phyloP scores from a whole-genome alignment of 2,113 vertebrate genomes.

The Felis catus region DNA sequence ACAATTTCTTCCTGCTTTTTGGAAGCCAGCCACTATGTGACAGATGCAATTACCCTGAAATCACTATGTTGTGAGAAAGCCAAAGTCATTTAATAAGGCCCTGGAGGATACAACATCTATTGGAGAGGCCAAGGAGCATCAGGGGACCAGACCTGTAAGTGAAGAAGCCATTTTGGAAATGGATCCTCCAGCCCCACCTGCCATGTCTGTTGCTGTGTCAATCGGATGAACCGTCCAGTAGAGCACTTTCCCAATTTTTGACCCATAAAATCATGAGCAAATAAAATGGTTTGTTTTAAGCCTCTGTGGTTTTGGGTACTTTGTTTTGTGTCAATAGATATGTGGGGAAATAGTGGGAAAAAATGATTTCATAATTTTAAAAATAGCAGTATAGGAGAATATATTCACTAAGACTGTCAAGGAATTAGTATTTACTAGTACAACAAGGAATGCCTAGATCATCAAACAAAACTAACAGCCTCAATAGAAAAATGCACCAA shows the following conservation, averaged over 20 bases:
- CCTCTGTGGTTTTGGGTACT: neutral
- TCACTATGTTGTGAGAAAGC: neutral
- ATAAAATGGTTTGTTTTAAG: slow-evolving; percentile 26
- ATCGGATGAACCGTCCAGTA: neutral
- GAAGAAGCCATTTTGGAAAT: slow-evolving; percentile 39
- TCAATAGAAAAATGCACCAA: neutral
- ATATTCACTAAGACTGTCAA: slow-evolving; percentile 32
- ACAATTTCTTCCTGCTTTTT: neutral
- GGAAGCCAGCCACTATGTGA: neutral
- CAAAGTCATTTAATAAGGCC: neutral
- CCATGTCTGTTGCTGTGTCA: neutral
- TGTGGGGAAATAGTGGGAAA: neutral
- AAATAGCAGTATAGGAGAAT: neutral
- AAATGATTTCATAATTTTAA: neutral
- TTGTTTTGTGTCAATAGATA: neutral
- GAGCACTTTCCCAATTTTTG: neutral
- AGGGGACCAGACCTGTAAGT: neutral
- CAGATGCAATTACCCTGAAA: neutral
- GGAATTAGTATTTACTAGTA: neutral
- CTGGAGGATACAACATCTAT: neutral
- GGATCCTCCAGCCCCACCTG: neutral
- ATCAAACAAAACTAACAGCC: neutral
- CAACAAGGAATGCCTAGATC: neutral
- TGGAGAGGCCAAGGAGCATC: neutral
- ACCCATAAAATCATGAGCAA: neutral